Evolutionary conservation across 2,888 invertebrate genomes (phyloP).

Genomic region (Micoletzkya japonica): DNA sequence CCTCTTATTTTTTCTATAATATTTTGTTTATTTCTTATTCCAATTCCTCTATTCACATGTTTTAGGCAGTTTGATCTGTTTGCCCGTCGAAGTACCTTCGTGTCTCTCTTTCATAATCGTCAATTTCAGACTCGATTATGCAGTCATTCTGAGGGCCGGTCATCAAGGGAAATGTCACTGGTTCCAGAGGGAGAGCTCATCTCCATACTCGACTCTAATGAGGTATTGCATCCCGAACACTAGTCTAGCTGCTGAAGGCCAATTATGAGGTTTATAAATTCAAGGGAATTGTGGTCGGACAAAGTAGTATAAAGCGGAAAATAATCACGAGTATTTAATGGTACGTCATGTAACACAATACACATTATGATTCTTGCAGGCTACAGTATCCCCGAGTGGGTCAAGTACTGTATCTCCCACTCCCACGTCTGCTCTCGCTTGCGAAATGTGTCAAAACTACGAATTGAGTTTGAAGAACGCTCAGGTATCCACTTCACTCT

Average conservation of each 20-base stretch:
- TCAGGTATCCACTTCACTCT: constrained; percentile 69
- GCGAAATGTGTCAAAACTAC: constrained; percentile 86
- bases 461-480: constrained; percentile 81
- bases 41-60: no score
- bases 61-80: no score
- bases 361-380: no score
- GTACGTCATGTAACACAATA: no score
- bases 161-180: no score
- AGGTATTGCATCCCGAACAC: not conserved
- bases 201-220: constrained; percentile 16
- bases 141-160: no score
- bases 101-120: no score
- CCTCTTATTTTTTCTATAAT: no score
- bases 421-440: constrained; percentile 64
- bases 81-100: no score
- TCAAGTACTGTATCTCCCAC: constrained; percentile 25
- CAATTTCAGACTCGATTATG: no score
- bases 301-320: not conserved
- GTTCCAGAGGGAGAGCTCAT: constrained; percentile 25
- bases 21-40: no score
- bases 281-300: not conserved
- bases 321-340: not conserved
- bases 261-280: not conserved
- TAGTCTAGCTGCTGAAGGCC: not conserved
- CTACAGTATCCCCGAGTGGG: constrained; percentile 20